A percentile compares a stretch with the other conserved stretches of the same genome.
Evolutionary conservation across 1,140 invertebrate genomes (phyloP).

Genomic region (Drosophila ananassae): DNA sequence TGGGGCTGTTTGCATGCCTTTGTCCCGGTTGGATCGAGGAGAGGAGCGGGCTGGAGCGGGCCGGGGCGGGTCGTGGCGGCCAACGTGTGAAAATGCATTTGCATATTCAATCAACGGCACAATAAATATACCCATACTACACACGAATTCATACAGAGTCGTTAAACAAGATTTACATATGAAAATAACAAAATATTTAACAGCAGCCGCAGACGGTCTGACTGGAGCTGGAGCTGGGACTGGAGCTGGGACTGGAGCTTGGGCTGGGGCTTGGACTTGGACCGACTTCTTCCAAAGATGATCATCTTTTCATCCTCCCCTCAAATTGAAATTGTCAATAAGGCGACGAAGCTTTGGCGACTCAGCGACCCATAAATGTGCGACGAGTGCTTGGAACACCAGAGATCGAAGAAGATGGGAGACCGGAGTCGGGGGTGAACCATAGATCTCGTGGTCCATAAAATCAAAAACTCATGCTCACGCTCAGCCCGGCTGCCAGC

Average conservation of each 20-base stretch:
- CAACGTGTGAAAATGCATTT: conserved; percentile 81
- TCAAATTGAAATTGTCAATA: conserved; percentile 81
- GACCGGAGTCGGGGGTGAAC: background rate
- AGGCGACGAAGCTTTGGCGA: conserved; percentile 41
- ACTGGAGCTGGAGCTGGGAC: conserved; percentile 5
- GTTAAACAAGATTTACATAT: conserved; percentile 81
- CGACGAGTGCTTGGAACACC: conserved; percentile 7
- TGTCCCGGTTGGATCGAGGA: conserved; percentile 34
- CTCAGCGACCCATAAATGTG: conserved; percentile 66
- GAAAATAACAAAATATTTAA: conserved; percentile 76
- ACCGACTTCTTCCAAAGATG: conserved; percentile 3
- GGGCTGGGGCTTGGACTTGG: background rate
- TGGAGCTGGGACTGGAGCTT: background rate
- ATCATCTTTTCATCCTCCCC: conserved; percentile 20
- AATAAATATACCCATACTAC: conserved; percentile 75
- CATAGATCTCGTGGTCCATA: conserved; percentile 23
- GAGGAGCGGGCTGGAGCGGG: conserved; percentile 21
- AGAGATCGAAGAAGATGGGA: background rate
- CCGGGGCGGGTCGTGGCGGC: conserved; percentile 13
- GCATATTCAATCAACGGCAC: conserved; percentile 81
- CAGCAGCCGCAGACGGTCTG: conserved; percentile 45
- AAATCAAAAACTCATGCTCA: conserved; percentile 37
- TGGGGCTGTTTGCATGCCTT: conserved; percentile 36
- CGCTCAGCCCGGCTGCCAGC: conserved; percentile 1
- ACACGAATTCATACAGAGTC: conserved; percentile 79